phyloP scores from a whole-genome alignment of 2,113 vertebrate genomes.

The Morphnarchus princeps region DNA sequence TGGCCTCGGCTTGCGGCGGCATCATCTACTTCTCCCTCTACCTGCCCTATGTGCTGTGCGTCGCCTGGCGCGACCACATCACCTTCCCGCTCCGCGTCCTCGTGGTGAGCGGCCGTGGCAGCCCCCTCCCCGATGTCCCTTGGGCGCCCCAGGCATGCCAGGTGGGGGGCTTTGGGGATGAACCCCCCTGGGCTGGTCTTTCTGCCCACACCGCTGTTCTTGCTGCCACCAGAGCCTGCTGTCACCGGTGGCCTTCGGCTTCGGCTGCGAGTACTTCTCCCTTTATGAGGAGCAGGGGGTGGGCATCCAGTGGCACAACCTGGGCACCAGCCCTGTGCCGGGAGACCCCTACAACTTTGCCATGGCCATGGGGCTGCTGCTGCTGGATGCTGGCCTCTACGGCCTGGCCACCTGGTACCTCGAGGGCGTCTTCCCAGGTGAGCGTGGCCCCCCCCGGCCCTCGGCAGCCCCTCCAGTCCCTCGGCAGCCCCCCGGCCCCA shows the following conservation, averaged over 20 bases:
- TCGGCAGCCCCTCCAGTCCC: accelerated
- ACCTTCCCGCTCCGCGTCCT: slow-evolving; percentile 70
- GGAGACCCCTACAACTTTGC: slow-evolving; percentile 83
- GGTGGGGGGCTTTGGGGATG: background rate
- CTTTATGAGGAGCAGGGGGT: slow-evolving; percentile 89
- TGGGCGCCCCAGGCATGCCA: accelerated
- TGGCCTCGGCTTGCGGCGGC: slow-evolving; percentile 87
- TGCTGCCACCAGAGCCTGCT: slow-evolving; percentile 77
- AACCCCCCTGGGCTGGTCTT: accelerated
- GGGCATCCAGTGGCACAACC: slow-evolving; percentile 88
- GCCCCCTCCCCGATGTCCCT: accelerated
- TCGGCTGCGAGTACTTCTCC: slow-evolving; percentile 88
- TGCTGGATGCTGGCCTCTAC: slow-evolving; percentile 82
- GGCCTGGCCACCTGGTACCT: slow-evolving; percentile 86
- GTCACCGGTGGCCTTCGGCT: slow-evolving; percentile 92
- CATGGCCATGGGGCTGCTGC: slow-evolving; percentile 76
- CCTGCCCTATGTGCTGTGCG: slow-evolving; percentile 86
- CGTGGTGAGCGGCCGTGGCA: slow-evolving; percentile 55
- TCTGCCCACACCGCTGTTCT: accelerated
- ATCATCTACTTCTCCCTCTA: slow-evolving; percentile 88
- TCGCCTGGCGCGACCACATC: slow-evolving; percentile 85
- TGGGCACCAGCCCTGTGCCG: slow-evolving; percentile 73
- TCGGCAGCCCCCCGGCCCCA: accelerated
- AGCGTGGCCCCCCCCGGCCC: accelerated
- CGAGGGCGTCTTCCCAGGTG: slow-evolving; percentile 88